Base-by-base conservation (phyloP, 2,113 vertebrate genomes). In the Pithys albifrons region DNA sequence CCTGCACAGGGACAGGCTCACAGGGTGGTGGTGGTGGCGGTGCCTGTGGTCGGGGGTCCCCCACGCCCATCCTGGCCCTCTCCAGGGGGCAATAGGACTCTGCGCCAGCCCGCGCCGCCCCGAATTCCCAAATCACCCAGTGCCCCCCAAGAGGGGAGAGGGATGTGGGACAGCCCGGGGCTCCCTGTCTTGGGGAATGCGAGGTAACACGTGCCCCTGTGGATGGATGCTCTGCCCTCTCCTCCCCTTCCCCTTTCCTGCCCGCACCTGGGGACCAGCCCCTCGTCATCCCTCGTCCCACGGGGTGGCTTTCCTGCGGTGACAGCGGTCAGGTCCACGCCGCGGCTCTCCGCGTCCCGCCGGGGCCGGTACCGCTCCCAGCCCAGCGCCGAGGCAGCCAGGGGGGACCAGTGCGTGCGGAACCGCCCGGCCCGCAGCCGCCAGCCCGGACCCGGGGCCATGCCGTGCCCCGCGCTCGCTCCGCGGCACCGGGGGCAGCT, bases 351-450 rank as follows among this genome's bases (percentile, higher is more conserved):
- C 4, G 23, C 22, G 15, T 52, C 77, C 58, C 41, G 49, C 67
- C 67, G 77, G 48, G 65, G n/a, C 25, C 67, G 69, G 67, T 88
- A 54, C 19, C 9, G 55, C 88, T 90, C 71, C 64, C 88, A 41
- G 55, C 28, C 69, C 43, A 10, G n/a, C 8, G 6, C 58, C 10
- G 12, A 33, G 31, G 46, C 2, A 2, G 24, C 33, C 3, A 3
- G 14, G 23, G 95, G 95, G 16, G 57, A 80, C 92, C 94, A 97
- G 25, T 8, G 41, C 52, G 67, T 88, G 37, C 31, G 45, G 82
- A 90, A 72, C 0, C 58, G 49, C 20, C 90, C 41, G 10, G 69
- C 7, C 43, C 59, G 18, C 73, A 74, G 61, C 77, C 39, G 10
- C 96, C 93, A 91, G 2, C 85, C 51, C 5, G 19, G 72, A 20